Evolutionary conservation across 2,888 invertebrate genomes (phyloP).

Genomic region (Hypercompe scribonia): DNA sequence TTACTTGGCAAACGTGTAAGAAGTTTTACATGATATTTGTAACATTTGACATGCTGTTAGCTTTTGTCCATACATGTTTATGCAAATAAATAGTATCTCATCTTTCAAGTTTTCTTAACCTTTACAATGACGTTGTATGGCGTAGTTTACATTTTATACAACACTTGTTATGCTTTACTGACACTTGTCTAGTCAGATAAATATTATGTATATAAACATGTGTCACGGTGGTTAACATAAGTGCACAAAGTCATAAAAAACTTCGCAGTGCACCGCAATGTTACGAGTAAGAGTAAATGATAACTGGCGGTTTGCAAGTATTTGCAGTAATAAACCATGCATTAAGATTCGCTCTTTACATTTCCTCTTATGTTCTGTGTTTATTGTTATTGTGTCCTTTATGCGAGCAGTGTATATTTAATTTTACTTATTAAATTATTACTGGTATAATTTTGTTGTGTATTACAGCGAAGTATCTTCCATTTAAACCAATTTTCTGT

Average conservation of each 20-base stretch:
- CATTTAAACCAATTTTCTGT: background rate
- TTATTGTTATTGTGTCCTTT: conserved; percentile 46
- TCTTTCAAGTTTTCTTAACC: too few species aligned
- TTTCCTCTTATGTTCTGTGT: conserved; percentile 45
- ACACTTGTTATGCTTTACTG: too few species aligned
- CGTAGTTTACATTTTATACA: too few species aligned
- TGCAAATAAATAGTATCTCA: too few species aligned
- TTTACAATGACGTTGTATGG: too few species aligned
- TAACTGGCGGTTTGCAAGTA: conserved; percentile 10
- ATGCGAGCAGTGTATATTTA: conserved; percentile 41
- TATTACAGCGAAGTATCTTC: background rate
- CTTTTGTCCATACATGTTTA: too few species aligned
- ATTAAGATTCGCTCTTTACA: conserved; percentile 48
- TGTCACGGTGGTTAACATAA: background rate
- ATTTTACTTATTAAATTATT: conserved; percentile 30
- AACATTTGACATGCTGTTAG: too few species aligned
- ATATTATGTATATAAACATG: too few species aligned
- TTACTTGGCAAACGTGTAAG: too few species aligned
- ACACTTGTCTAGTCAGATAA: too few species aligned
- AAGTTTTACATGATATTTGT: too few species aligned
- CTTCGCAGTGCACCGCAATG: background rate
- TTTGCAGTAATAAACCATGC: conserved; percentile 42
- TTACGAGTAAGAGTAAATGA: background rate
- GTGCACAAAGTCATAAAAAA: background rate
- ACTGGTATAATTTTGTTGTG: conserved; percentile 8